These are phyloP conservation scores for Aphidoletes aphidimyza DNA, from an alignment of 2,888 invertebrate species.

Conservation along the genomic window DNA sequence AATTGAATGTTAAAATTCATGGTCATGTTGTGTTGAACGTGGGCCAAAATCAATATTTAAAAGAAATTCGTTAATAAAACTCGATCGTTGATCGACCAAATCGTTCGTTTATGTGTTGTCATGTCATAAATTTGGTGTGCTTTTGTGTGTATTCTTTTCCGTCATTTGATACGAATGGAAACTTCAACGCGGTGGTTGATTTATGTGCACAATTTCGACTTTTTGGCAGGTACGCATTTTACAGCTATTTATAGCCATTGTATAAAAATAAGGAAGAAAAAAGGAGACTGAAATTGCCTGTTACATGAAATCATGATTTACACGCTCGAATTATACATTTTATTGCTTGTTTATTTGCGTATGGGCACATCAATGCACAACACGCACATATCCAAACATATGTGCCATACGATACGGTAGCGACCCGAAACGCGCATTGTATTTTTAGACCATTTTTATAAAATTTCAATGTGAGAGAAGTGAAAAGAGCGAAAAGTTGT, in stretches of 20 bases:
- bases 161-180: not conserved
- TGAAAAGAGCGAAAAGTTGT: not conserved
- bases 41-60: constrained; percentile 1
- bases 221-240: constrained; percentile 19
- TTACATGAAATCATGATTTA: not conserved
- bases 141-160: not conserved
- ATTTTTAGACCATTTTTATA: not conserved
- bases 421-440: not conserved
- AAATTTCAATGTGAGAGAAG: not conserved
- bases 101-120: not conserved
- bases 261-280: not conserved
- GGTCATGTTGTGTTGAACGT: not conserved
- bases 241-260: not conserved
- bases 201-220: not conserved
- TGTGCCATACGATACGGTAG: not conserved
- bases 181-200: not conserved
- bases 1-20: not conserved
- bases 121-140: not conserved
- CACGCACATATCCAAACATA: not conserved
- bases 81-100: not conserved
- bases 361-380: not conserved
- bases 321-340: constrained; percentile 1
- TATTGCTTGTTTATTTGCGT: constrained; percentile 43
- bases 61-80: no score
- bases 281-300: not conserved